Evolutionary conservation across 30 jellyfish, hydroid and myxozoan species (phyloP).

Genomic region (Turritopsis rubra): DNA sequence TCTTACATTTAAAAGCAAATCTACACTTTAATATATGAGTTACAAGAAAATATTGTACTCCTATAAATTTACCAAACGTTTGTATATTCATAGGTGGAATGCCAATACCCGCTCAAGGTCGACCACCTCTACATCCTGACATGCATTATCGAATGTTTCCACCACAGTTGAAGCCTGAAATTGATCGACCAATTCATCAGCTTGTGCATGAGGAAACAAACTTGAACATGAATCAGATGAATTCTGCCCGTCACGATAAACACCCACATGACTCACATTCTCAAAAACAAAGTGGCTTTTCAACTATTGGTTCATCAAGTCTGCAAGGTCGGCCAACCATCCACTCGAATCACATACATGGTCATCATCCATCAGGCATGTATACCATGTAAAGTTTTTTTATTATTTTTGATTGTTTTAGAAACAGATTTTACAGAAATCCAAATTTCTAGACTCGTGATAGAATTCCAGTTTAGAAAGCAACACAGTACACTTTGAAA

Average conservation of each 20-base stretch:
- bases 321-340: conserved; percentile 13
- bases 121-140: conserved; percentile 17
- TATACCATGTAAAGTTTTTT: not conserved
- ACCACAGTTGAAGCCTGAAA: conserved; percentile 31
- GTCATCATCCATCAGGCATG: not conserved
- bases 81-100: conserved; percentile 14
- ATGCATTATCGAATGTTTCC: conserved; percentile 33
- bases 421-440: too few relatives aligned
- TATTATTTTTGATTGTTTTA: not conserved
- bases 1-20: too few relatives aligned
- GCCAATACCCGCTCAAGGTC: conserved; percentile 17
- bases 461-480: too few relatives aligned
- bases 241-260: conserved; percentile 4
- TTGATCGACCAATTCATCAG: conserved; percentile 40
- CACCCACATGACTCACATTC: not conserved
- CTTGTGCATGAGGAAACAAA: conserved; percentile 26
- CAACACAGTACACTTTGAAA: too few relatives aligned
- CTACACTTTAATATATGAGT: too few relatives aligned
- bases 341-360: not conserved
- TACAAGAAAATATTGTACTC: too few relatives aligned
- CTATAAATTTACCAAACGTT: too few relatives aligned
- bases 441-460: too few relatives aligned
- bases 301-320: not conserved
- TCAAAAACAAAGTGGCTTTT: not conserved
- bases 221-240: not conserved